phyloP scores from a whole-genome alignment of 2,888 invertebrate genomes.

The Dicycla oo region DNA sequence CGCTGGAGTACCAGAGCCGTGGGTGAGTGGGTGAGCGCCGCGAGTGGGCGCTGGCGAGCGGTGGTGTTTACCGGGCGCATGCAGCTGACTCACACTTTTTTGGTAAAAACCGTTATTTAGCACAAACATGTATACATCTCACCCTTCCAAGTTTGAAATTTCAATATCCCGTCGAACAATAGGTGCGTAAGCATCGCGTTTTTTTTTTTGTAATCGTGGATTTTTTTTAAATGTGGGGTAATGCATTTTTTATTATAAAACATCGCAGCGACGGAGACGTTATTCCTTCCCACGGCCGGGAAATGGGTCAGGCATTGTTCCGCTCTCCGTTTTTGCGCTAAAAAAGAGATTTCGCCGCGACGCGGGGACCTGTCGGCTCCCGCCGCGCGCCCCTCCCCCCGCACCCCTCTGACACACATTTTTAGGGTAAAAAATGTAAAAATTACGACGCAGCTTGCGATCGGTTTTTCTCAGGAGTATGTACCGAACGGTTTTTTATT shows the following conservation, averaged over 20 bases:
- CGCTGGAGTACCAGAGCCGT: no score
- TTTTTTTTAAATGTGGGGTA: conserved; percentile 89
- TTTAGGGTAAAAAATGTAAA: conserved; percentile 88
- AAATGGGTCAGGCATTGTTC: conserved; percentile 90
- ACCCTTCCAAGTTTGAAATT: conserved; percentile 87
- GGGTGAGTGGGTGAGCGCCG: conserved; percentile 48
- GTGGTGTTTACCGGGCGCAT: conserved; percentile 65
- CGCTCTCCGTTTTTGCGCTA: conserved; percentile 86
- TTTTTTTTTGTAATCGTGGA: conserved; percentile 78
- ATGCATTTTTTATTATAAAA: conserved; percentile 89
- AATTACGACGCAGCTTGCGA: conserved; percentile 87
- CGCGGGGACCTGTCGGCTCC: conserved; percentile 82
- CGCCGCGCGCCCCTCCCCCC: conserved; percentile 70
- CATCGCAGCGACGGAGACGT: conserved; percentile 82
- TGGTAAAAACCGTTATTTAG: conserved; percentile 88
- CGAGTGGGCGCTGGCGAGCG: conserved; percentile 69
- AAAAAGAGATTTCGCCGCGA: conserved; percentile 86
- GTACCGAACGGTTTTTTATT: conserved; percentile 74
- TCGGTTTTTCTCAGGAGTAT: conserved; percentile 85
- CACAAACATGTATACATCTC: conserved; percentile 89
- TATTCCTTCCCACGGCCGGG: conserved; percentile 90
- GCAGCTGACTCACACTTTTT: conserved; percentile 86
- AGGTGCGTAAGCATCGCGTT: conserved; percentile 79
- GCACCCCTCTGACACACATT: conserved; percentile 87
- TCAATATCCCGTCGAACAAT: conserved; percentile 86